A percentile compares a stretch with the other conserved stretches of the same genome.
Conservation (phyloP, 2,113 vertebrate genomes). For the Danionella cerebrum region DNA sequence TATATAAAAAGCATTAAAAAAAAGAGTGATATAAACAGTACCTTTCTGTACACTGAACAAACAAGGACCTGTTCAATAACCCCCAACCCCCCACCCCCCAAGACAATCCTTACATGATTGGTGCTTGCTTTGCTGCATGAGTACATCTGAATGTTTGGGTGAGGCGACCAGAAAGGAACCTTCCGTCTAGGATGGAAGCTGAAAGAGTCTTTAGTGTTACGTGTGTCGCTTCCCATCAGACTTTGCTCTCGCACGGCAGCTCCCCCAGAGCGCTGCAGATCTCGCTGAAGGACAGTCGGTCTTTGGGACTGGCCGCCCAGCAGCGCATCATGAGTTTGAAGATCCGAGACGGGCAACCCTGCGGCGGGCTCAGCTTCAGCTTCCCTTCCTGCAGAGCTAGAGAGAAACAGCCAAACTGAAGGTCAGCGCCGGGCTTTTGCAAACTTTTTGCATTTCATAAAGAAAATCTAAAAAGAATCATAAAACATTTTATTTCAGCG, state of each 20-base stretch:
- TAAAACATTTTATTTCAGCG: no score
- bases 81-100: constrained; percentile 27
- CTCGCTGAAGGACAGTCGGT: constrained; percentile 78
- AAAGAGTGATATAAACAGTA: constrained; percentile 43
- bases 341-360: constrained; percentile 73
- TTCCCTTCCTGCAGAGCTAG: constrained; percentile 72
- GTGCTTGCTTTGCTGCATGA: no score
- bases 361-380: constrained; percentile 61
- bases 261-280: constrained; percentile 65
- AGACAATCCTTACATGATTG: constrained; percentile 28
- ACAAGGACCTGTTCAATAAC: constrained; percentile 42
- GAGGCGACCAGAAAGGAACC: no score
- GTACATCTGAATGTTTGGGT: no score
- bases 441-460: no score
- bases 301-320: constrained; percentile 78
- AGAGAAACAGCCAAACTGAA: background rate
- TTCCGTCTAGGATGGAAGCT: no score
- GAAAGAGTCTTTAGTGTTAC: background rate
- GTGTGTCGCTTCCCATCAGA: constrained; percentile 60
- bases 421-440: no score
- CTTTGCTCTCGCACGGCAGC: constrained; percentile 68
- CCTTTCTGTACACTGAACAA: constrained; percentile 38
- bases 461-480: background rate
- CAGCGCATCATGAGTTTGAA: constrained; percentile 79
- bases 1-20: constrained; percentile 10